Evolutionary conservation across 1,140 invertebrate genomes (phyloP).

Genomic region (Neodiprion virginianus): DNA sequence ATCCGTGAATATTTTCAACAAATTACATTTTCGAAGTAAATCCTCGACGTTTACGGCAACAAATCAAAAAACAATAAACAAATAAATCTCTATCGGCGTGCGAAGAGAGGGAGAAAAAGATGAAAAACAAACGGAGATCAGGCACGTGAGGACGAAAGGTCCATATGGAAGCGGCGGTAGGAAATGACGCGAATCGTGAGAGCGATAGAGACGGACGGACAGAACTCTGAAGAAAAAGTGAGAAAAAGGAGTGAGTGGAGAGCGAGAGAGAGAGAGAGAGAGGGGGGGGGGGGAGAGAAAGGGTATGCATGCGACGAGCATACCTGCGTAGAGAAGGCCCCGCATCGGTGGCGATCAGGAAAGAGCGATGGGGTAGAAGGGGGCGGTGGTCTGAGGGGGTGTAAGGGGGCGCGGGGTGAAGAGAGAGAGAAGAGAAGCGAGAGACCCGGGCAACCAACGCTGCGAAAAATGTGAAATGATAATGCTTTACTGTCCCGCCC

Average conservation of each 20-base stretch:
- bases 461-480: constrained; percentile 49
- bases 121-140: background rate
- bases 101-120: background rate
- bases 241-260: background rate
- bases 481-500: constrained; percentile 44
- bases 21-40: too few relatives aligned
- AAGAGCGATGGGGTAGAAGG: background rate
- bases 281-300: background rate
- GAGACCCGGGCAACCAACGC: constrained; percentile 18
- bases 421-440: constrained; percentile 12
- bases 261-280: constrained; percentile 13
- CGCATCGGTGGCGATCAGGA: background rate
- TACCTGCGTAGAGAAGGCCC: background rate
- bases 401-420: constrained; percentile 20
- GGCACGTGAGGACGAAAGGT: background rate
- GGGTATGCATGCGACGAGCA: too few relatives aligned
- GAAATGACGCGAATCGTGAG: too few relatives aligned
- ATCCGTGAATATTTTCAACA: too few relatives aligned
- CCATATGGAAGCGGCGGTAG: too few relatives aligned
- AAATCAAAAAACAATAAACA: too few relatives aligned
- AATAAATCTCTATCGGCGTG: too few relatives aligned
- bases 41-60: too few relatives aligned
- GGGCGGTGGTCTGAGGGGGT: constrained; percentile 17
- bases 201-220: background rate
- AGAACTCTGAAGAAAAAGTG: too few relatives aligned